These are phyloP conservation scores for Trachelipus rathkii DNA, from an alignment of 1,140 invertebrate genomes.

Conservation along the genomic window DNA sequence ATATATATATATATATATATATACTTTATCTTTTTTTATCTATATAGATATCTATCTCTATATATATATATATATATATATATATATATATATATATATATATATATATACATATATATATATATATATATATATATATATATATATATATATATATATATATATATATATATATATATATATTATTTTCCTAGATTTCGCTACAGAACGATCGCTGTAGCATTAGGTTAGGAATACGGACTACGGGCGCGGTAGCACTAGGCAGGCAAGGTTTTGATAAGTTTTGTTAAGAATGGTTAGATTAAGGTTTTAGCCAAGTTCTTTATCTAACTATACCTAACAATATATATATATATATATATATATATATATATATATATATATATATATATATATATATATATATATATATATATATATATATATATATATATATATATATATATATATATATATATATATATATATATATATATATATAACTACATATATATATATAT, in stretches of 20 bases:
- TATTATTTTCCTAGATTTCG: neutral
- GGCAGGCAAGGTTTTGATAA: no score
- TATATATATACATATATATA: neutral
- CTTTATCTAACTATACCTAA: no score
- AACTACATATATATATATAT: neutral
- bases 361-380: no score
- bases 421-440: no score
- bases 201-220: neutral
- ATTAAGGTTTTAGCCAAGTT: no score
- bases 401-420: no score
- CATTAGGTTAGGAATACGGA: no score
- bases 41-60: neutral
- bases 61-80: neutral
- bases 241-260: no score
- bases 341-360: no score
- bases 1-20: conserved; percentile 2
- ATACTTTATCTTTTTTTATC: neutral
- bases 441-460: no score
- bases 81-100: conserved; percentile 5
- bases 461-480: neutral
- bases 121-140: neutral
- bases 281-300: no score
- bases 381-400: no score
- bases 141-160: conserved; percentile 5
- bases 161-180: conserved; percentile 2